A percentile compares a stretch with the other conserved stretches of the same genome.
phyloP scores from a whole-genome alignment of 92 coral and sea anemone species.

The Epizoanthus stellaris region DNA sequence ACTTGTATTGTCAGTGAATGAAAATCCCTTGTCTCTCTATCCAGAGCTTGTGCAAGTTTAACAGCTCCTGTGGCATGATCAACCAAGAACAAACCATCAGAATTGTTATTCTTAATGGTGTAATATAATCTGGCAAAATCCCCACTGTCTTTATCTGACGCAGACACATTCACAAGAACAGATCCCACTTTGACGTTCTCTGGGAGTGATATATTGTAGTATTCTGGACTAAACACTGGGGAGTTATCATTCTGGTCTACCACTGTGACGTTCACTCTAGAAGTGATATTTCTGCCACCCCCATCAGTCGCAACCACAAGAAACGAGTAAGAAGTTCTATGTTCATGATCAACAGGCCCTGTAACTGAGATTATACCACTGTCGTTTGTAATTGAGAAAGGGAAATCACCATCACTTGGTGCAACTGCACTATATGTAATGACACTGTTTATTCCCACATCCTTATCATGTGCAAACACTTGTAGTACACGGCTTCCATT shows the following conservation, averaged over 20 bases:
- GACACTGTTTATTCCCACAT: slow-evolving; percentile 72
- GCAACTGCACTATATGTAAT: slow-evolving; percentile 60
- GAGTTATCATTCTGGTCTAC: slow-evolving; percentile 86
- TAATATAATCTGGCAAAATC: slow-evolving; percentile 68
- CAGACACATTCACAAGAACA: slow-evolving; percentile 61
- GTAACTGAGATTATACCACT: slow-evolving; percentile 75
- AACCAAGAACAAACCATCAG: slow-evolving; percentile 67
- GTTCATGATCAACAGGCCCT: slow-evolving; percentile 79
- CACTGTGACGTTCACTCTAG: slow-evolving; percentile 76
- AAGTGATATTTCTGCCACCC: slow-evolving; percentile 65
- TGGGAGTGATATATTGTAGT: slow-evolving; percentile 60
- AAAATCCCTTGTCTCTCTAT: slow-evolving; percentile 84
- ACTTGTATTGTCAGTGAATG: slow-evolving; percentile 70
- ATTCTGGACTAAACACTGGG: slow-evolving; percentile 75
- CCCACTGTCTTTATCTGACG: slow-evolving; percentile 89
- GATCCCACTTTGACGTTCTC: slow-evolving; percentile 72
- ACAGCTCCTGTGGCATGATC: slow-evolving; percentile 65
- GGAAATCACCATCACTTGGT: slow-evolving; percentile 12
- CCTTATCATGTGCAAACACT: slow-evolving; percentile 82
- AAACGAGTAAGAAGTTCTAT: slow-evolving; percentile 54
- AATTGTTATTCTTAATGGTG: slow-evolving; percentile 67
- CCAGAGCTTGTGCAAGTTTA: slow-evolving; percentile 68
- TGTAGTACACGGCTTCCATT: slow-evolving; percentile 58
- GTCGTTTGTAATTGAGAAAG: slow-evolving; percentile 66
- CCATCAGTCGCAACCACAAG: slow-evolving; percentile 86